Evolutionary conservation across 2,113 vertebrate genomes (phyloP), one percentile per base, ranked within the genome.

Genomic region (Picathartes gymnocephalus): DNA sequence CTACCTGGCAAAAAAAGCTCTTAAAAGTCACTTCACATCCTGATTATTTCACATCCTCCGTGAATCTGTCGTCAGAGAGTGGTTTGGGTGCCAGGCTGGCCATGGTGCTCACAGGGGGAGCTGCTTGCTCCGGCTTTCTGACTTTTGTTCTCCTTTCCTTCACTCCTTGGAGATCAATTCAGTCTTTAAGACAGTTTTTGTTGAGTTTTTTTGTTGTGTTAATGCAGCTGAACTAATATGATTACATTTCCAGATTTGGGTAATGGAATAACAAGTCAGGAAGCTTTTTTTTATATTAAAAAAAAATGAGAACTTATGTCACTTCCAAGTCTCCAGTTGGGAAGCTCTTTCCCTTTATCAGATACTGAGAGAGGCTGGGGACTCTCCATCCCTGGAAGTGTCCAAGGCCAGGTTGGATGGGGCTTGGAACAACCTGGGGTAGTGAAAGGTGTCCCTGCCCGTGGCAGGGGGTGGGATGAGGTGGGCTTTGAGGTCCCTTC

Each of bases 171-270:
- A 85, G 54, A 85, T 90, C 87, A 58, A 62, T 79, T 90, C 62
- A 80, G 5, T 80, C 85, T 77, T 91, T 33, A 80, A 65, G 90
- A 58, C 48, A 39, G 39, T 86, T 92, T 83, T 86, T 79, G 88
- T 76, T 89, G 87, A 45, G 27, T 0, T 30, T 91, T 92, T 73
- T 94, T 88, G 88, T 90, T 95, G 74, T 86, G 90, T 95, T 93
- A 83, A 94, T 94, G 90, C 80, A 74, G 93, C 92, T 95, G 93
- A 94, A 96, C 82, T 86, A 86, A 90, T 88, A 80, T 97, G 93
- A 97, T 97, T 93, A 57, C 88, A 94, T 95, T 97, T 93, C 95
- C 97, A 97, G 97, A 95, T 85, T 54, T 85, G 66, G 24, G 54
- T 80, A 94, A 93, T 87, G 72, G 93, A 94, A 93, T 94, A 96